Conservation (phyloP, 2,113 vertebrate genomes). For the Lates calcarifer region DNA sequence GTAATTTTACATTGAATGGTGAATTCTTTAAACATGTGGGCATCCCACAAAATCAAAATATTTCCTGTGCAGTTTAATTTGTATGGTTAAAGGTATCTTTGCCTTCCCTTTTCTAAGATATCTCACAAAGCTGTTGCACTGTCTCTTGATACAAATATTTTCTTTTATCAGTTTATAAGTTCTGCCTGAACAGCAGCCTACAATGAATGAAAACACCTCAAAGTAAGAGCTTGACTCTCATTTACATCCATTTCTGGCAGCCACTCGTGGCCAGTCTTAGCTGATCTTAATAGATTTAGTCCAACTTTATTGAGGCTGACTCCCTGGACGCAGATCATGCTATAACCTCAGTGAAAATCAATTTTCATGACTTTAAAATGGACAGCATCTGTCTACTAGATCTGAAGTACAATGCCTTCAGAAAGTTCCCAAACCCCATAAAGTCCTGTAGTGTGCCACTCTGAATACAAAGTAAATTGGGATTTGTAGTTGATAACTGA, state of each 20-base stretch:
- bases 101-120: background rate
- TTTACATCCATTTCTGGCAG: conserved; percentile 57
- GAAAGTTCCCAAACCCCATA: conserved; percentile 46
- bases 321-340: conserved; percentile 44
- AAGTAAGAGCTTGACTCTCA: conserved; percentile 25
- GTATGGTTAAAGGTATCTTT: background rate
- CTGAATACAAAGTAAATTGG: conserved; percentile 51
- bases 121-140: conserved; percentile 11
- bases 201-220: conserved; percentile 19
- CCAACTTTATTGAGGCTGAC: conserved; percentile 48
- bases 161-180: background rate
- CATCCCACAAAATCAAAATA: conserved; percentile 10
- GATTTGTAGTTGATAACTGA: conserved; percentile 19
- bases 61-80: conserved; percentile 16
- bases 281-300: conserved; percentile 53
- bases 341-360: conserved; percentile 61
- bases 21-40: conserved; percentile 31
- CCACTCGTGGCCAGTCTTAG: conserved; percentile 19
- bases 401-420: conserved; percentile 42
- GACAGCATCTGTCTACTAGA: conserved; percentile 44
- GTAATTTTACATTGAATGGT: conserved; percentile 44
- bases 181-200: background rate
- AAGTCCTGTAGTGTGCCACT: conserved; percentile 14
- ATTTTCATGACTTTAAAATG: conserved; percentile 68
- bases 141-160: background rate